Percentiles rank a stretch among this genome's conserved stretches.
Conservation (phyloP, 2,888 invertebrate species). For the Spodoptera exigua region DNA sequence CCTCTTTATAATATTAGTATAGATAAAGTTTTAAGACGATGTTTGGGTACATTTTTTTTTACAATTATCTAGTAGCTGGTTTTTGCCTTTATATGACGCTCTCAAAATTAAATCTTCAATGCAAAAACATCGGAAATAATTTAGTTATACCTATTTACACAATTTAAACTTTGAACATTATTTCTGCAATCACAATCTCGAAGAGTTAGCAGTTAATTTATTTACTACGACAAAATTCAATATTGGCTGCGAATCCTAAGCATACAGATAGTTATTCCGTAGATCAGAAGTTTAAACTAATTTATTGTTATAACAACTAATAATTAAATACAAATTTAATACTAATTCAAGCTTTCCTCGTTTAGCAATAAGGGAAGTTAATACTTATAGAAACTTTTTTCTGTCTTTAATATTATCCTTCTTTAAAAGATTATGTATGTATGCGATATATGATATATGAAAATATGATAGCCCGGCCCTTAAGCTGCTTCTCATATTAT, state of each 20-base stretch:
- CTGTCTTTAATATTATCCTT: not conserved
- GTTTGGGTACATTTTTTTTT: no score
- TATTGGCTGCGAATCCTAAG: slow-evolving; percentile 52
- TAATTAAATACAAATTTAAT: slow-evolving; percentile 9
- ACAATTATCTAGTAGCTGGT: no score
- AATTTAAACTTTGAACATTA: slow-evolving; percentile 63
- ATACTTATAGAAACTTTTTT: not conserved
- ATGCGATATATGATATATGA: no score
- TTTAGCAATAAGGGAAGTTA: not conserved
- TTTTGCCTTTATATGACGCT: no score
- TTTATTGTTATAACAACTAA: slow-evolving; percentile 37
- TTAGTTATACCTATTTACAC: slow-evolving; percentile 36
- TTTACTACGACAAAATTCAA: slow-evolving; percentile 65
- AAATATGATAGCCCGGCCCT: not conserved
- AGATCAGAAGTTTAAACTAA: slow-evolving; percentile 37
- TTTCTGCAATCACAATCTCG: slow-evolving; percentile 58
- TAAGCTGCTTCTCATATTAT: no score
- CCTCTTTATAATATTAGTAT: no score
- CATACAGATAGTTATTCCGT: slow-evolving; percentile 54
- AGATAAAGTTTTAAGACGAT: no score
- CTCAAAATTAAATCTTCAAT: slow-evolving; percentile 25
- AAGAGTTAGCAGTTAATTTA: slow-evolving; percentile 65
- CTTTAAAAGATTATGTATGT: no score
- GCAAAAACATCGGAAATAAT: slow-evolving; percentile 40
- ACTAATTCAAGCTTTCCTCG: not conserved